Conservation (phyloP, 2,113 vertebrate genomes). For the Symphodus melops region DNA sequence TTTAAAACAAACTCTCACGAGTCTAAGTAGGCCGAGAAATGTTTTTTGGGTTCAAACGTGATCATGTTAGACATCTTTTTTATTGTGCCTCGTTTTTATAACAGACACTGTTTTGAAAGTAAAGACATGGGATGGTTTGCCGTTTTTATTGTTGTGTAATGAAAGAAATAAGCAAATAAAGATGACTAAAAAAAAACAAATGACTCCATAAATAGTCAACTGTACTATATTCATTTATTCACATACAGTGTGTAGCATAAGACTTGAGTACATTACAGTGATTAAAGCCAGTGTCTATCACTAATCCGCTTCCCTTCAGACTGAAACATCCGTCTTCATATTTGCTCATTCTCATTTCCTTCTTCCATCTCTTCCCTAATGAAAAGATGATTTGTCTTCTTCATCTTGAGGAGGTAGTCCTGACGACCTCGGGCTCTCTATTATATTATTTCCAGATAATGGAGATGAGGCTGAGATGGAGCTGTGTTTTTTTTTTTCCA, state of each 20-base stretch:
- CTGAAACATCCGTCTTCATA: constrained; percentile 47
- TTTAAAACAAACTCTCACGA: not conserved
- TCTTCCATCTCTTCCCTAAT: constrained; percentile 36
- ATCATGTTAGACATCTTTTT: too few relatives aligned
- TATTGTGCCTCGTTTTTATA: not conserved
- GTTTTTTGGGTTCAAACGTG: too few relatives aligned
- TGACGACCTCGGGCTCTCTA: constrained; percentile 46
- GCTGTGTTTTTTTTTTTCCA: not conserved
- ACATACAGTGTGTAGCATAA: not conserved
- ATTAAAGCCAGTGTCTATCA: too few relatives aligned
- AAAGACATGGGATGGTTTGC: constrained; percentile 14
- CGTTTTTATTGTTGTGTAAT: constrained; percentile 35
- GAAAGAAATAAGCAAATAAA: constrained; percentile 38
- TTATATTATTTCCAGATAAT: constrained; percentile 57
- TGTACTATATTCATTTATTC: not conserved
- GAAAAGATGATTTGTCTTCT: constrained; percentile 68
- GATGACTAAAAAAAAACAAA: constrained; percentile 27
- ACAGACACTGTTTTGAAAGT: constrained; percentile 1
- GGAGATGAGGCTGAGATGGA: constrained; percentile 48
- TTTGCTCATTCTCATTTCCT: constrained; percentile 52
- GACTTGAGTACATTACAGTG: not conserved
- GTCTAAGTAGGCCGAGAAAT: not conserved
- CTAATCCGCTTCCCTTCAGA: constrained; percentile 22
- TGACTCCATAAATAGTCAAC: not conserved
- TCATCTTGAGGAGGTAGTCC: constrained; percentile 49